Base-by-base conservation (phyloP, 2,888 invertebrate species). In the Abrostola tripartita region DNA sequence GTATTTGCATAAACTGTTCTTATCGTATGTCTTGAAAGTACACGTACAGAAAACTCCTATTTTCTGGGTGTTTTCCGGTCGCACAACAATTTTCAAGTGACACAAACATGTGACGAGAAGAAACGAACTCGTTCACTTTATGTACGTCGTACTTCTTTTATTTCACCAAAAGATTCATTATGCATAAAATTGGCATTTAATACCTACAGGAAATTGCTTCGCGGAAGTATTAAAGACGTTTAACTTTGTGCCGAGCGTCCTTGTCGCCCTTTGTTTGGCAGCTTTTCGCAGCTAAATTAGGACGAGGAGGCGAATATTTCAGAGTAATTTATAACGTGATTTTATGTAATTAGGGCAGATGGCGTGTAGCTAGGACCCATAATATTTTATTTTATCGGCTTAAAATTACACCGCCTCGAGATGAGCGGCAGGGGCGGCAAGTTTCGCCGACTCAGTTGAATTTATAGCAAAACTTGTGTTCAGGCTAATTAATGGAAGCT, bases 381-480 rank as follows among this genome's bases (percentile, higher is more conserved):
- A 87, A 90, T 91, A 92, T 93, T 93, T 92, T 92, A 93, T 93
- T 93, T 92, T 92, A 94, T 93, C 92, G 89, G 88, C 89, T 90
- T 90, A 88, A 91, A 90, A 92, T 92, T 90, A 90, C 88, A 89
- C 85, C 79, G 76, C 79, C 84, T 79, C 74, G 83, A 88, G 92
- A 91, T 90, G 92, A 91, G 91, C 88, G 83, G 86, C 81, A 84
- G 84, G 85, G 89, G 88, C 89, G 88, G 89, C 84, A 91, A 93
- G 91, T 92, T 93, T 89, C 78, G 84, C 85, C 85, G 88, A 88
- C 89, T 90, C 86, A 80, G 83, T 83, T 85, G 85, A 90, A 94
- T 94, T 94, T 94, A 94, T 93, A 90, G 93, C 92, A 84, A 90
- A 94, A 94, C 93, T 94, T 93, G 88, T 90, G 88, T 92, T 91